A percentile compares a stretch with the other conserved stretches of the same genome.
These are phyloP conservation scores for Erebia epiphron DNA, from an alignment of 2,888 invertebrate genomes.

Conservation along the genomic window DNA sequence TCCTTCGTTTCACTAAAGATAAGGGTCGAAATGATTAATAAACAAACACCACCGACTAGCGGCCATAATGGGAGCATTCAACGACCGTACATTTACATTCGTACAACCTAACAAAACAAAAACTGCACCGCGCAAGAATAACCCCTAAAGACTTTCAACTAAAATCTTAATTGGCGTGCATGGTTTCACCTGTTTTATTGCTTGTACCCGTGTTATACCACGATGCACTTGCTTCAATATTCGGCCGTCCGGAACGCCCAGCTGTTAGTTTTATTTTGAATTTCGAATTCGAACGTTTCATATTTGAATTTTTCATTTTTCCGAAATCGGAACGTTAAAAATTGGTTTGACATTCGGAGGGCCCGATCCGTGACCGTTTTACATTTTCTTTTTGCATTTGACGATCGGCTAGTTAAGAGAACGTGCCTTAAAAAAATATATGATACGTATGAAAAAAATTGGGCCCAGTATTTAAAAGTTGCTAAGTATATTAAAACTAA, in stretches of 20 bases:
- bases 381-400: constrained; percentile 9
- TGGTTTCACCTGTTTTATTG: not conserved
- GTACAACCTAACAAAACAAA: constrained; percentile 6
- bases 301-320: constrained; percentile 40
- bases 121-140: constrained; percentile 6
- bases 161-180: constrained; percentile 18
- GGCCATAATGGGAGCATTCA: constrained; percentile 35
- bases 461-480: too few species aligned
- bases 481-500: too few species aligned
- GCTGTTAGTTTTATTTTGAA: constrained; percentile 46
- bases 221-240: constrained; percentile 55
- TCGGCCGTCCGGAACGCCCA: constrained; percentile 54
- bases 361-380: constrained; percentile 13
- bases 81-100: constrained; percentile 28
- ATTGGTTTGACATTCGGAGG: constrained; percentile 30
- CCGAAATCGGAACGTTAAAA: constrained; percentile 28
- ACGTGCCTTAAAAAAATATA: constrained; percentile 1
- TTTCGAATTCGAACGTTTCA: constrained; percentile 42
- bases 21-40: constrained; percentile 36
- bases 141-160: not conserved
- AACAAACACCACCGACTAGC: constrained; percentile 33
- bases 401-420: not conserved
- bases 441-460: not conserved
- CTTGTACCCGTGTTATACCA: constrained; percentile 44
- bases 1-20: constrained; percentile 29